phyloP scores from a whole-genome alignment of 1,140 invertebrate species.

The Steinernema feltiae region DNA sequence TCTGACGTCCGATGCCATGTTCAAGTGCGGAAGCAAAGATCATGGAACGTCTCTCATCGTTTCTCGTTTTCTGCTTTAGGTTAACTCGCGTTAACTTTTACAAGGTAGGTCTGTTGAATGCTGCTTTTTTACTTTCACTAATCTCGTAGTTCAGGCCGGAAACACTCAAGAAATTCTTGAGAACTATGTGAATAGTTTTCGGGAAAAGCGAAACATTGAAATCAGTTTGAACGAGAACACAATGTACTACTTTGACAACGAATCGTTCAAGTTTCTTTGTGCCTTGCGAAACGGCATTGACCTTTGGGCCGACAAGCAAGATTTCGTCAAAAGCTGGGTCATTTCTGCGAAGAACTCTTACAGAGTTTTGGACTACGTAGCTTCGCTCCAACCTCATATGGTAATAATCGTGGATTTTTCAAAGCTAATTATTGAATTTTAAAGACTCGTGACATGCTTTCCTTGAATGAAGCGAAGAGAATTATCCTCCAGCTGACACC shows the following conservation, averaged over 20 bases:
- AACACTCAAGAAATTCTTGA: conserved; percentile 31
- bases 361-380: conserved; percentile 31
- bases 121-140: too few species aligned
- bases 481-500: conserved; percentile 26
- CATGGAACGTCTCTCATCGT: not conserved
- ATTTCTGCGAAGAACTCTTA: conserved; percentile 22
- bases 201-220: not conserved
- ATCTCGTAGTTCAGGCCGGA: too few species aligned
- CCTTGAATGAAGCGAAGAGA: conserved; percentile 2
- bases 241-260: too few species aligned
- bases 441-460: not conserved
- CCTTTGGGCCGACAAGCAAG: conserved; percentile 18
- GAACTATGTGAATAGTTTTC: not conserved
- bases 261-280: too few species aligned
- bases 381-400: not conserved
- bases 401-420: too few species aligned
- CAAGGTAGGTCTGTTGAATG: too few species aligned
- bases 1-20: not conserved
- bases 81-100: conserved; percentile 37
- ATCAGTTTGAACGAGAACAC: conserved; percentile 17
- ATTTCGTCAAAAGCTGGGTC: conserved; percentile 28
- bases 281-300: conserved; percentile 19
- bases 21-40: not conserved
- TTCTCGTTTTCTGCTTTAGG: conserved; percentile 42
- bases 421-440: too few species aligned